Conservation (phyloP, 64 coral and sea anemone species). For the Astreopora myriophthalma region DNA sequence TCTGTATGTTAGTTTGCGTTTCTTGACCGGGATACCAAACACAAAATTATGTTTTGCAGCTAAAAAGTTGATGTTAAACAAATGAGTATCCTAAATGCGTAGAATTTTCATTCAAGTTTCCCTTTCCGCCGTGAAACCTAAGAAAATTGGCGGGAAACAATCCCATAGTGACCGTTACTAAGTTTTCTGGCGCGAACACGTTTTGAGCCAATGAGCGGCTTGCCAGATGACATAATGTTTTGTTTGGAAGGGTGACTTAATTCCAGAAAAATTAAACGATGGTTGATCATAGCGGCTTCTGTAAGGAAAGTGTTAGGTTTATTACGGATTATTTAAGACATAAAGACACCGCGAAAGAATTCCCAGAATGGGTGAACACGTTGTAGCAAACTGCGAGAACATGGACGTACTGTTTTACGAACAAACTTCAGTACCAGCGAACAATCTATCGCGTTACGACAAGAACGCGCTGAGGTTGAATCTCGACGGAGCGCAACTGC, state of each 20-base stretch:
- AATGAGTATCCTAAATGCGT: neutral
- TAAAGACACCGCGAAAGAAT: constrained; percentile 69
- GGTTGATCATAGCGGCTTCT: constrained; percentile 90
- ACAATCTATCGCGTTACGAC: constrained; percentile 68
- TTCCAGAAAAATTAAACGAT: constrained; percentile 79
- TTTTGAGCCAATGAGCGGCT: constrained; percentile 65
- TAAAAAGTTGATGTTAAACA: neutral
- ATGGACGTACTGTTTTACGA: constrained; percentile 91
- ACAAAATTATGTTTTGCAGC: neutral
- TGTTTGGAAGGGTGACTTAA: constrained; percentile 86
- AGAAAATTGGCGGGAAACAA: neutral
- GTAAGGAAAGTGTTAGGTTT: constrained; percentile 20
- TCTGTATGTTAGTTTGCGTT: constrained; percentile 37
- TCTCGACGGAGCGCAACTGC: constrained; percentile 33
- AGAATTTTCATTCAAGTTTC: neutral
- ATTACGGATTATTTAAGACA: constrained; percentile 64
- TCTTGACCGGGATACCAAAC: neutral
- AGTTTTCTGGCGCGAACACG: constrained; percentile 52
- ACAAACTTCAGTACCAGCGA: constrained; percentile 30
- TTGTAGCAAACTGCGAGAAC: constrained; percentile 61
- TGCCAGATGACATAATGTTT: constrained; percentile 89
- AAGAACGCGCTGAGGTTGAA: constrained; percentile 82
- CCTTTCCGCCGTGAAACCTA: neutral
- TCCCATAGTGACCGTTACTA: neutral
- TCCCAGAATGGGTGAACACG: constrained; percentile 89